Evolutionary conservation across 2,888 invertebrate genomes (phyloP).

Genomic region (Thymelicus lineola): DNA sequence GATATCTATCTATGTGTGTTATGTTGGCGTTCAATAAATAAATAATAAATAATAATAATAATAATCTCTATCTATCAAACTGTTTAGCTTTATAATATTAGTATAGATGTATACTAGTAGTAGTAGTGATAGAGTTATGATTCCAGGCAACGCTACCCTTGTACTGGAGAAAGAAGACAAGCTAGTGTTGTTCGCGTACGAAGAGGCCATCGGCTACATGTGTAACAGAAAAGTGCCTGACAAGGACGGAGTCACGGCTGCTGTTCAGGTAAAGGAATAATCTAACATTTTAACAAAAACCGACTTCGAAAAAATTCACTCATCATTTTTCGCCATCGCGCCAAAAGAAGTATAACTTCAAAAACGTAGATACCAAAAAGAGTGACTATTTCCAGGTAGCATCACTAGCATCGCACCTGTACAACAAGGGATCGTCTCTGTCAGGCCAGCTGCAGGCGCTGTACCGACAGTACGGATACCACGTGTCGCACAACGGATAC

Average conservation of each 20-base stretch:
- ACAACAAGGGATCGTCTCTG: slow-evolving; percentile 83
- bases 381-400: slow-evolving; percentile 60
- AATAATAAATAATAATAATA: too few relatives aligned
- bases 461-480: slow-evolving; percentile 94
- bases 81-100: too few relatives aligned
- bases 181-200: slow-evolving; percentile 96
- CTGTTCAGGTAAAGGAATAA: slow-evolving; percentile 87
- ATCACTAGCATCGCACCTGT: slow-evolving; percentile 85
- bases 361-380: too few relatives aligned
- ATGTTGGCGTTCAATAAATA: too few relatives aligned
- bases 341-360: too few relatives aligned
- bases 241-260: slow-evolving; percentile 98
- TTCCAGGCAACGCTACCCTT: slow-evolving; percentile 89
- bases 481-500: slow-evolving; percentile 95
- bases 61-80: too few relatives aligned
- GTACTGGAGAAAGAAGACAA: slow-evolving; percentile 90
- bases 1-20: too few relatives aligned
- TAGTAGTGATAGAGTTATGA: neutral
- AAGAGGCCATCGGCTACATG: slow-evolving; percentile 99
- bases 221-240: slow-evolving; percentile 94
- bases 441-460: slow-evolving; percentile 88
- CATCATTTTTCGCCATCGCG: too few relatives aligned
- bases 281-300: too few relatives aligned
- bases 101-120: too few relatives aligned
- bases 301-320: too few relatives aligned